A percentile compares a stretch with the other conserved stretches of the same genome.
Evolutionary conservation across 2,797 vertebrate genomes (phyloP).

Genomic region (Synaphobranchus kaupii): DNA sequence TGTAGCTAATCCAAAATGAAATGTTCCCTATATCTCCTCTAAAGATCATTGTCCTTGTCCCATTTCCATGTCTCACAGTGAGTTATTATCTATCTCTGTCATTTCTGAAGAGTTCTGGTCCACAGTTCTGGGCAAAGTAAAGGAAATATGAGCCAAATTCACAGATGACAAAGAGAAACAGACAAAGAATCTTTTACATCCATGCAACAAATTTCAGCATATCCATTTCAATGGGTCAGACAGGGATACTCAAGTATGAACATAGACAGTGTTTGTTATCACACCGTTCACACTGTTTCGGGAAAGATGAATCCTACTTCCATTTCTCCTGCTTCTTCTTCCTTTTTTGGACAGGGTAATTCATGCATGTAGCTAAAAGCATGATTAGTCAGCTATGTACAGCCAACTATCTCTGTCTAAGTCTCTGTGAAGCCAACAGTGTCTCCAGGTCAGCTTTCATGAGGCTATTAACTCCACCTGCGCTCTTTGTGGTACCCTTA

Average conservation of each 20-base stretch:
- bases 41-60: background rate
- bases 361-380: background rate
- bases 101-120: background rate
- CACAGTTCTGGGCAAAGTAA: background rate
- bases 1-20: slow-evolving; percentile 1
- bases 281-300: background rate
- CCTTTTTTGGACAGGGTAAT: background rate
- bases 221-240: background rate
- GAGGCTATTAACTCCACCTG: background rate
- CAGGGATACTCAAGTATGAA: background rate
- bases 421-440: background rate
- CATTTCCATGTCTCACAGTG: background rate
- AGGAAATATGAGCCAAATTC: background rate
- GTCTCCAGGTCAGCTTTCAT: background rate
- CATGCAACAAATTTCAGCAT: background rate
- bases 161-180: background rate
- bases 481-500: background rate
- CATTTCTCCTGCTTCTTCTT: background rate
- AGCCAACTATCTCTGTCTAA: background rate
- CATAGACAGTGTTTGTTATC: background rate
- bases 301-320: background rate
- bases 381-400: background rate
- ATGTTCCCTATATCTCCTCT: background rate
- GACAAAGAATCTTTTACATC: background rate
- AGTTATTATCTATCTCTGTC: background rate